Conservation (phyloP, 2,113 vertebrate species). For the Tursiops truncatus region DNA sequence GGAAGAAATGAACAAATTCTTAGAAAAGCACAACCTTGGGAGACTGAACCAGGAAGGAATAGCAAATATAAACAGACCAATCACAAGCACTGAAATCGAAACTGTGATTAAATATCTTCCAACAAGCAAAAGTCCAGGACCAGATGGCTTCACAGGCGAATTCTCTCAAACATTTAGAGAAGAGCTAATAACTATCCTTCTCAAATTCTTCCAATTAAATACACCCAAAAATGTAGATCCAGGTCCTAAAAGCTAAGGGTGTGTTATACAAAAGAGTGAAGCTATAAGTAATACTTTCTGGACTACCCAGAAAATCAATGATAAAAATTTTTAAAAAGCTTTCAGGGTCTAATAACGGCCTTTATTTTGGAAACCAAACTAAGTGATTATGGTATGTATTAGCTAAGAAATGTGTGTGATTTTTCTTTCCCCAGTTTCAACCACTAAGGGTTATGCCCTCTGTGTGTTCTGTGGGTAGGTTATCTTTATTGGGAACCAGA, state of each 20-base stretch:
- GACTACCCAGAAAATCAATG: not conserved
- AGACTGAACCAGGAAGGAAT: too few species aligned
- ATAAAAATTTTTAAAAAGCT: not conserved
- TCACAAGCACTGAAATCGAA: too few species aligned
- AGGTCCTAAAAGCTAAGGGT: not conserved
- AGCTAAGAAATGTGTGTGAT: not conserved
- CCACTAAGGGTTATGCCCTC: not conserved
- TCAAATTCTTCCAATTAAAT: not conserved
- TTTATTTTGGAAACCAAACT: conserved; percentile 1
- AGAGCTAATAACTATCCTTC: too few species aligned
- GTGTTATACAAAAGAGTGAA: not conserved
- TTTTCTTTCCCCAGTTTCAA: not conserved
- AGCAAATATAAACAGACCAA: too few species aligned
- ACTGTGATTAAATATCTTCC: too few species aligned
- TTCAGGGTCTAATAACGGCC: not conserved
- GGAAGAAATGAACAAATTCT: too few species aligned
- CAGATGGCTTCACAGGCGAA: too few species aligned
- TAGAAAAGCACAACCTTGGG: too few species aligned
- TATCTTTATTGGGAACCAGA: not conserved
- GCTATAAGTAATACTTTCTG: not conserved
- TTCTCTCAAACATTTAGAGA: too few species aligned
- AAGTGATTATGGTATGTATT: not conserved
- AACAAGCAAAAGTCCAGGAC: too few species aligned
- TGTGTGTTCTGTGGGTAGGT: not conserved
- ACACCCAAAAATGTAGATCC: not conserved